phyloP scores from a whole-genome alignment of 2,113 vertebrate species.

The Calidris pygmaea region DNA sequence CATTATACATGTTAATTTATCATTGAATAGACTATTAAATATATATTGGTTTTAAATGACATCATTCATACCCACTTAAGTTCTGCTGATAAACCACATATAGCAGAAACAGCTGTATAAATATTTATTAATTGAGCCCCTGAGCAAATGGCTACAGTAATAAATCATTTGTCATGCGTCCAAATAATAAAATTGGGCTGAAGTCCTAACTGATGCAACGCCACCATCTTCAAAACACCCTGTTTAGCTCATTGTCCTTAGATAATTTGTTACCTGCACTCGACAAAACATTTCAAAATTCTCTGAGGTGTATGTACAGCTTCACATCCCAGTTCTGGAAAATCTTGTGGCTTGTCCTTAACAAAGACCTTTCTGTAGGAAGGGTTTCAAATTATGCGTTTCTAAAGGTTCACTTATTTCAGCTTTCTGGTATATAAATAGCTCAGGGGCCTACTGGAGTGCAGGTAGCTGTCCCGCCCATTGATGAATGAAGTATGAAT shows the following conservation, averaged over 20 bases:
- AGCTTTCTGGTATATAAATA: not conserved
- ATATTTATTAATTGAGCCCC: conserved; percentile 17
- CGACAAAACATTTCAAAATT: not conserved
- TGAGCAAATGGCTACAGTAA: not conserved
- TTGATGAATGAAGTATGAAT: not conserved
- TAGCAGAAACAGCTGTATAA: conserved; percentile 17
- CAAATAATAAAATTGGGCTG: not conserved
- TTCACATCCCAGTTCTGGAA: not conserved
- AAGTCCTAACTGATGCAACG: not conserved
- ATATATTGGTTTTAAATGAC: not conserved
- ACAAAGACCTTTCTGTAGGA: not conserved
- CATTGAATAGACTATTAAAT: not conserved
- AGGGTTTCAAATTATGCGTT: not conserved
- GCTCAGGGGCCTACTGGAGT: not conserved
- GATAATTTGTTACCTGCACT: not conserved
- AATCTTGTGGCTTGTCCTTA: not conserved
- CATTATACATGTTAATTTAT: not conserved
- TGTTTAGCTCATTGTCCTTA: not conserved
- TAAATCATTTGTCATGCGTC: not conserved
- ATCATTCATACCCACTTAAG: not conserved
- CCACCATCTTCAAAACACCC: not conserved
- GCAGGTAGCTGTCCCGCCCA: not conserved
- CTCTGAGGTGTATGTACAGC: not conserved
- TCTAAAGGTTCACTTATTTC: not conserved
- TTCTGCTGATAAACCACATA: conserved; percentile 13